A percentile compares a stretch with the other conserved stretches of the same genome.
Evolutionary conservation across 2,797 vertebrate genomes (phyloP).

Genomic region (Hydrolagus colliei): DNA sequence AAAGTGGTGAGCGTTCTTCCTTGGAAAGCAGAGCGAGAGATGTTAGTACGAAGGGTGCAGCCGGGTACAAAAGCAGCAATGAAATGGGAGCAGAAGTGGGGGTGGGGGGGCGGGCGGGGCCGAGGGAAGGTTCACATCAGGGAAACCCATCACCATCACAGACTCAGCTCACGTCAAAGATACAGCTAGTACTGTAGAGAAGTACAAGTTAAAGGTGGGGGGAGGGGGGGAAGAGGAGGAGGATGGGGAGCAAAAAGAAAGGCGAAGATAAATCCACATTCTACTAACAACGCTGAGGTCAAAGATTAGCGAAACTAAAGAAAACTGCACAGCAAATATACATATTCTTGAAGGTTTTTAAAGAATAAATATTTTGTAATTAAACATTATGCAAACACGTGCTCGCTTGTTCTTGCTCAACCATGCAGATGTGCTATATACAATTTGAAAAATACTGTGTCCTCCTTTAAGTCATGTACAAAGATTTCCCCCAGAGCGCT

Average conservation of each 20-base stretch:
- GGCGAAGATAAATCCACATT: conserved; percentile 33
- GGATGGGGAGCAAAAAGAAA: conserved; percentile 44
- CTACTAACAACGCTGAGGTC: conserved; percentile 29
- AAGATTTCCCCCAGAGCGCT: conserved; percentile 61
- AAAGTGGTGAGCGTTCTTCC: conserved; percentile 6
- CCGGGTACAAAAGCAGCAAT: conserved; percentile 17
- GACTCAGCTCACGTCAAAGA: neutral
- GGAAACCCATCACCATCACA: conserved; percentile 9
- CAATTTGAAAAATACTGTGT: conserved; percentile 98
- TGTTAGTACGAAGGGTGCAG: neutral
- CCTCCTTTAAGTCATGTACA: conserved; percentile 73
- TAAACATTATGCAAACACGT: conserved; percentile 99
- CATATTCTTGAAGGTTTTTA: conserved; percentile 80
- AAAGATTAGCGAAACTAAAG: conserved; percentile 54
- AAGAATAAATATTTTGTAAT: conserved; percentile 99
- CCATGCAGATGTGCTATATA: conserved; percentile 99
- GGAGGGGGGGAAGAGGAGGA: conserved; percentile 41
- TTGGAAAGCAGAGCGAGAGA: neutral
- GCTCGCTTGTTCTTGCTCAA: conserved; percentile 87
- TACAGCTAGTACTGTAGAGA: conserved; percentile 43
- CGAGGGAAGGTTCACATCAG: neutral
- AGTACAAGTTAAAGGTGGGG: conserved; percentile 37
- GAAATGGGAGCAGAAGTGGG: neutral
- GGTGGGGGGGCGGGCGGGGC: too few relatives aligned
- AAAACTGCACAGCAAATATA: conserved; percentile 84